Evolutionary conservation across 2,888 invertebrate species (phyloP).

Genomic region (Drosophila niveifrons): DNA sequence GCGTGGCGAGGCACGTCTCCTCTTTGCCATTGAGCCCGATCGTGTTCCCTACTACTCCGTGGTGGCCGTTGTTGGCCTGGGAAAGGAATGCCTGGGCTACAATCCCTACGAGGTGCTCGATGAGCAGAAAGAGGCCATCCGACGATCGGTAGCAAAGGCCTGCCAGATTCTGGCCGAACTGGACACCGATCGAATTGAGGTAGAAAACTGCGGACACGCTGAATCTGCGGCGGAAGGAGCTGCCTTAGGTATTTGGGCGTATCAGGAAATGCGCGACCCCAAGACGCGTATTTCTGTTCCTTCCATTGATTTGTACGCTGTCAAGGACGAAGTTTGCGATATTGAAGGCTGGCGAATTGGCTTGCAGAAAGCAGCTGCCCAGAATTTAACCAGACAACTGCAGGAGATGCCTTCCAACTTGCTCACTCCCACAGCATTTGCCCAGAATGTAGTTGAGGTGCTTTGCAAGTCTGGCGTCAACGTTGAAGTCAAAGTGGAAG

Average conservation of each 20-base stretch:
- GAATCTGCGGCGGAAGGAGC: slow-evolving; percentile 93
- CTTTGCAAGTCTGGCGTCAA: slow-evolving; percentile 84
- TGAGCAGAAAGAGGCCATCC: slow-evolving; percentile 90
- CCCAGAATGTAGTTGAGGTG: slow-evolving; percentile 87
- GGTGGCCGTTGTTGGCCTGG: slow-evolving; percentile 91
- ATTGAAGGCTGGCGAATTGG: slow-evolving; percentile 91
- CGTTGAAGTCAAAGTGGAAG: slow-evolving; percentile 84
- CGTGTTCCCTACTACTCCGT: slow-evolving; percentile 86
- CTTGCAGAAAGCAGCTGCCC: slow-evolving; percentile 90
- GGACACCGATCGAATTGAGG: slow-evolving; percentile 87
- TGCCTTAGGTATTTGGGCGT: slow-evolving; percentile 89
- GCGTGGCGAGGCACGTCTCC: slow-evolving; percentile 87
- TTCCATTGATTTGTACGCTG: slow-evolving; percentile 86
- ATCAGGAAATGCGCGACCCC: slow-evolving; percentile 86
- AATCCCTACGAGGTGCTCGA: slow-evolving; percentile 90
- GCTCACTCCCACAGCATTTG: slow-evolving; percentile 92
- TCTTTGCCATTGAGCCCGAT: slow-evolving; percentile 88
- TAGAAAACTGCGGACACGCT: slow-evolving; percentile 91
- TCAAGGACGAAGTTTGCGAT: slow-evolving; percentile 89
- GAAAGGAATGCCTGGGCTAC: slow-evolving; percentile 89
- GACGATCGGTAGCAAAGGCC: slow-evolving; percentile 89
- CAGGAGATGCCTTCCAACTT: slow-evolving; percentile 93
- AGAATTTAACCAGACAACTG: slow-evolving; percentile 91
- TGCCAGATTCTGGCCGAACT: slow-evolving; percentile 87
- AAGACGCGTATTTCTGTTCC: slow-evolving; percentile 75